phyloP scores from a whole-genome alignment of 2,888 invertebrate species.

The Pocota personata region DNA sequence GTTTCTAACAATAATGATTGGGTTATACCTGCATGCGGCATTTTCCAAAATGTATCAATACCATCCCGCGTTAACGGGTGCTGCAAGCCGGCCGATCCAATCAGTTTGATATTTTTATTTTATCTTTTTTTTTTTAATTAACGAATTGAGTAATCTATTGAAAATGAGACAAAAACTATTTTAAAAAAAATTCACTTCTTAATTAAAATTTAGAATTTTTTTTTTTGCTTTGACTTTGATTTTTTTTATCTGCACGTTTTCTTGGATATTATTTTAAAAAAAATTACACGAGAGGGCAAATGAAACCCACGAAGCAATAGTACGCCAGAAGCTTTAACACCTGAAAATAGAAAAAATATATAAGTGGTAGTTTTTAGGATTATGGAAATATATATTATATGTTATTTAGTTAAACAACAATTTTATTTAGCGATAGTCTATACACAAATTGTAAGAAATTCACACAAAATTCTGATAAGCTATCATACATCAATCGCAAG shows the following conservation, averaged over 20 bases:
- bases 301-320: slow-evolving; percentile 1
- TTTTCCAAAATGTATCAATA: slow-evolving; percentile 92
- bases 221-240: neutral
- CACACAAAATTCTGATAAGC: too few relatives aligned
- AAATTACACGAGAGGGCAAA: neutral
- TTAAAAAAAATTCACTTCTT: neutral
- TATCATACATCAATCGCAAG: too few relatives aligned
- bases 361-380: too few relatives aligned
- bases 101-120: slow-evolving; percentile 76
- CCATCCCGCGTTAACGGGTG: slow-evolving; percentile 80
- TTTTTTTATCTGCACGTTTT: neutral
- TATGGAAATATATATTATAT: too few relatives aligned
- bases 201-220: neutral
- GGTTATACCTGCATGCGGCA: slow-evolving; percentile 92
- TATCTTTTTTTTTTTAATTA: slow-evolving; percentile 49
- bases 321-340: neutral
- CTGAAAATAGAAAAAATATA: slow-evolving; percentile 24
- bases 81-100: slow-evolving; percentile 80
- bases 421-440: too few relatives aligned
- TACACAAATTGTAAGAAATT: too few relatives aligned
- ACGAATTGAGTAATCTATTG: slow-evolving; percentile 18
- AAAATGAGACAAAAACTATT: neutral
- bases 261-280: neutral
- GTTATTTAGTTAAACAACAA: too few relatives aligned
- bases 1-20: slow-evolving; percentile 24